These are phyloP conservation scores for Pentamera pediparva DNA, from an alignment of 53 echinoderm and acorn worm genomes.

Conservation along the genomic window DNA sequence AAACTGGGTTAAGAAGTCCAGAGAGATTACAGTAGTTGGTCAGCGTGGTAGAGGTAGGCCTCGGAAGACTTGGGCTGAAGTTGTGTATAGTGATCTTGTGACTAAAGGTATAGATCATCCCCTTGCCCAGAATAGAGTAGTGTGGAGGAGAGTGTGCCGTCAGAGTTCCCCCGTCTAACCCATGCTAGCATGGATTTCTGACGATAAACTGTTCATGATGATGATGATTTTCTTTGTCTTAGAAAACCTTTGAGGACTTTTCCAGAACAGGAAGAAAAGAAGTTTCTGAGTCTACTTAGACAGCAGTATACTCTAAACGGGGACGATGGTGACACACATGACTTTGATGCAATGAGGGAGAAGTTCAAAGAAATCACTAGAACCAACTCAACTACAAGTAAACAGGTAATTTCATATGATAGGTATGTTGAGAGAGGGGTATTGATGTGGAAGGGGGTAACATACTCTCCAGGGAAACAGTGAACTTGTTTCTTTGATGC, in stretches of 20 bases:
- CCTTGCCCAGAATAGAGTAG: no score
- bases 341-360: slow-evolving; percentile 65
- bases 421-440: background rate
- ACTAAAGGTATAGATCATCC: no score
- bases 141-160: no score
- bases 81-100: no score
- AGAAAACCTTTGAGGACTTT: slow-evolving; percentile 78
- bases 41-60: no score
- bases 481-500: background rate
- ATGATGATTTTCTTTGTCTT: background rate
- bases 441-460: background rate
- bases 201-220: no score
- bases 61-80: no score
- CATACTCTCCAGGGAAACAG: no score
- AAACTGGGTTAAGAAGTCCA: no score
- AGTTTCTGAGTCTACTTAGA: slow-evolving; percentile 66
- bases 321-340: slow-evolving; percentile 55
- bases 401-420: slow-evolving; percentile 48
- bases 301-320: slow-evolving; percentile 84
- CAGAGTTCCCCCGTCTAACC: no score
- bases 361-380: slow-evolving; percentile 48
- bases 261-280: slow-evolving; percentile 85
- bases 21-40: no score
- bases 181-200: no score
- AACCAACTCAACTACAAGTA: slow-evolving; percentile 59